Conservation (phyloP, 2,888 invertebrate species). For the Scaptomyza tumidula region DNA sequence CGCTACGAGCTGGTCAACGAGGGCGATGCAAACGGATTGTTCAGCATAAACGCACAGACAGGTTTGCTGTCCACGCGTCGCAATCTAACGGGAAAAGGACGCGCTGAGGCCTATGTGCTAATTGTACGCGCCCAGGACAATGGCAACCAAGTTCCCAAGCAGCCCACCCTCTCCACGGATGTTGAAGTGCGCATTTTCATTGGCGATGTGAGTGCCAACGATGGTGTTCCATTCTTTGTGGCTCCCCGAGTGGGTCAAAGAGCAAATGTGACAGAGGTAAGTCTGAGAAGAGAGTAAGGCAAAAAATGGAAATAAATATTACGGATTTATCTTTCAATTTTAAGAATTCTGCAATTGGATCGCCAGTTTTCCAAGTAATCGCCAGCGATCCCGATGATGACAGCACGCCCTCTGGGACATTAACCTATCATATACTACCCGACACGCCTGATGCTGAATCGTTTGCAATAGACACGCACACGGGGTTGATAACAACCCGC, state of each 20-base stretch:
- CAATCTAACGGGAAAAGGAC: slow-evolving; percentile 90
- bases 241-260: slow-evolving; percentile 89
- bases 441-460: slow-evolving; percentile 88
- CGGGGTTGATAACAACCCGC: slow-evolving; percentile 90
- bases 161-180: slow-evolving; percentile 86
- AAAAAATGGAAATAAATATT: not conserved
- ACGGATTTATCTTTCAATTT: slow-evolving; percentile 25
- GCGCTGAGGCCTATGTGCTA: slow-evolving; percentile 89
- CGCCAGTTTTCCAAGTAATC: slow-evolving; percentile 90
- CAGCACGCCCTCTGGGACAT: slow-evolving; percentile 89
- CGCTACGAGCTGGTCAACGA: slow-evolving; percentile 90
- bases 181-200: slow-evolving; percentile 88
- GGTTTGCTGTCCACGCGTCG: slow-evolving; percentile 89
- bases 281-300: not conserved
- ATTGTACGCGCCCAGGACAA: slow-evolving; percentile 89
- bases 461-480: slow-evolving; percentile 88
- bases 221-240: slow-evolving; percentile 91
- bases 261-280: slow-evolving; percentile 89
- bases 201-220: slow-evolving; percentile 92
- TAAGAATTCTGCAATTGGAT: slow-evolving; percentile 89
- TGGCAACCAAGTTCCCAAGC: slow-evolving; percentile 86
- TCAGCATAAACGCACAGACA: slow-evolving; percentile 87
- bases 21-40: slow-evolving; percentile 89
- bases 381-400: slow-evolving; percentile 92
- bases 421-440: slow-evolving; percentile 89